Evolutionary conservation across 2,797 vertebrate genomes (phyloP).

Genomic region (Thripadectes ignobilis): DNA sequence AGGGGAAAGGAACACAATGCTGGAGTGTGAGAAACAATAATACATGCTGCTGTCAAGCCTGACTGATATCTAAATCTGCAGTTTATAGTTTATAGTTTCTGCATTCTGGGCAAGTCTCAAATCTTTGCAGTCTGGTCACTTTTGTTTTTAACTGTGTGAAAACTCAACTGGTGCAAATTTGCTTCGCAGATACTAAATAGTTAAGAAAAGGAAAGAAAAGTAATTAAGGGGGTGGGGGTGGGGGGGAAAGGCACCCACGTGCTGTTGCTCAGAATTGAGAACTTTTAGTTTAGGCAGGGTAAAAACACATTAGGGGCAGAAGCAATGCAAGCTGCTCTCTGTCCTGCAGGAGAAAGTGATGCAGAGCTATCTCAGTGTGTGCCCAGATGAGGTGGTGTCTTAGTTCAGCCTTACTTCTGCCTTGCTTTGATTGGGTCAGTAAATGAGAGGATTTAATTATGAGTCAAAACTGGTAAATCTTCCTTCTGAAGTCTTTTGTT

Average conservation of each 20-base stretch:
- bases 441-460: background rate
- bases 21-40: background rate
- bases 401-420: background rate
- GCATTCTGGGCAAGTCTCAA: background rate
- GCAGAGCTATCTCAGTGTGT: background rate
- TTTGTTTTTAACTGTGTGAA: background rate
- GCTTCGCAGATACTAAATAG: background rate
- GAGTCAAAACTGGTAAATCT: background rate
- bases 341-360: background rate
- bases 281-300: background rate
- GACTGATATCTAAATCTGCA: background rate
- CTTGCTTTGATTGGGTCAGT: background rate
- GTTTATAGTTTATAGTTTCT: background rate
- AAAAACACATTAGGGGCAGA: background rate
- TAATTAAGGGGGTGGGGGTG: background rate
- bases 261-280: background rate
- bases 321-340: background rate
- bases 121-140: background rate
- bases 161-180: background rate
- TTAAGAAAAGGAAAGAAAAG: background rate
- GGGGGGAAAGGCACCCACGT: accelerated
- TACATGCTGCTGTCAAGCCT: background rate
- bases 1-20: background rate
- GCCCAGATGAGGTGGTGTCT: background rate
- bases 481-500: background rate